These are phyloP conservation scores for Scolopax rusticola DNA, from an alignment of 2,797 vertebrate species.

Conservation along the genomic window DNA sequence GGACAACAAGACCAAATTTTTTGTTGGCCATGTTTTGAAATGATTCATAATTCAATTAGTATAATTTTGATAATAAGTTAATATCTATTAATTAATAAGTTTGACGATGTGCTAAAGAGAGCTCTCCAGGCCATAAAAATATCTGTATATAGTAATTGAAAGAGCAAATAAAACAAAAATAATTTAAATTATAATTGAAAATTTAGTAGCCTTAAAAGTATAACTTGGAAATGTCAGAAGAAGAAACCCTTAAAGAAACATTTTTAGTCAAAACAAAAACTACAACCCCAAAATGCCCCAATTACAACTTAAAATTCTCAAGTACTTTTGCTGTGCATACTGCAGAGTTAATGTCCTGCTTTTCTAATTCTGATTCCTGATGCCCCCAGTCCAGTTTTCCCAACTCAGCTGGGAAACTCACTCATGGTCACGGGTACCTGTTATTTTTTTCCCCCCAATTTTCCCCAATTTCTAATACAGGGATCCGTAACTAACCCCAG, in stretches of 20 bases:
- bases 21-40: background rate
- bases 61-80: background rate
- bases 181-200: background rate
- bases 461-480: background rate
- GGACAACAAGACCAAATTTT: background rate
- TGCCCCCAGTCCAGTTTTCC: background rate
- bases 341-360: background rate
- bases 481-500: background rate
- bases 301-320: fast-evolving
- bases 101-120: conserved; percentile 16
- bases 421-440: background rate
- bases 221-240: background rate
- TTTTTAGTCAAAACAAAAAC: background rate
- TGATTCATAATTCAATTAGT: conserved; percentile 13
- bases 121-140: conserved; percentile 5
- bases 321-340: background rate
- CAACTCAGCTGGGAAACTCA: background rate
- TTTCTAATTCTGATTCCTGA: background rate
- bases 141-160: background rate
- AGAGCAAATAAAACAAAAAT: background rate
- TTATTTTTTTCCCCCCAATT: background rate
- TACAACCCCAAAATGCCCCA: background rate
- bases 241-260: background rate
- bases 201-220: background rate
- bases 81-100: background rate